Percentiles rank a stretch among this genome's conserved stretches.
Conservation (phyloP, 37 sponge, comb jelly and placozoan genomes). For the Axinella damicornis region DNA sequence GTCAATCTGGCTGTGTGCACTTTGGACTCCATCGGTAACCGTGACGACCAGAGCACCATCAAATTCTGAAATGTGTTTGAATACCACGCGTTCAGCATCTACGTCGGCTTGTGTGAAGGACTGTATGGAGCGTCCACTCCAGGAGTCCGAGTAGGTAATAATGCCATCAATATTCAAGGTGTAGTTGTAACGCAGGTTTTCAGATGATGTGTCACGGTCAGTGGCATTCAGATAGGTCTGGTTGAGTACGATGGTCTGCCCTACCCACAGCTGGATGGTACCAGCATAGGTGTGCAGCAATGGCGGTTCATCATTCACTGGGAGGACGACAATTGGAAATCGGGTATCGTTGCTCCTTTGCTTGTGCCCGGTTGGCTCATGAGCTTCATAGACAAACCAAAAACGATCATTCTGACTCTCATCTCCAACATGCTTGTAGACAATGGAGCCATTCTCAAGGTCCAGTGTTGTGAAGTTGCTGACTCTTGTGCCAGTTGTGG, state of each 20-base stretch:
- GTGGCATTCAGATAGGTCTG: conserved; percentile 13
- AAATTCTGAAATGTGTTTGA: background rate
- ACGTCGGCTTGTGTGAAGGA: conserved; percentile 68
- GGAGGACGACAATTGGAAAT: conserved; percentile 21
- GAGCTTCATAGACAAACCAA: conserved; percentile 23
- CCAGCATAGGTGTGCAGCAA: background rate
- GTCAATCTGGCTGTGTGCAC: background rate
- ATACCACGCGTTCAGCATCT: background rate
- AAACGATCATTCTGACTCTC: conserved; percentile 37
- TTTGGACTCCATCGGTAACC: conserved; percentile 31
- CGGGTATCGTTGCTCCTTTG: background rate
- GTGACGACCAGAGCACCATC: conserved; percentile 10
- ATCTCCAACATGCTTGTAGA: conserved; percentile 48
- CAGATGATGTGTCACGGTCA: conserved; percentile 48
- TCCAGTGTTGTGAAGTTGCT: conserved; percentile 34
- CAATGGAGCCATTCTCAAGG: conserved; percentile 18
- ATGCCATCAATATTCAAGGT: background rate
- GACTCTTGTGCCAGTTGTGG: background rate
- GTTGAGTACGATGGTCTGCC: conserved; percentile 21
- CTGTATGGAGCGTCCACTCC: background rate
- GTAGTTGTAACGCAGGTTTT: conserved; percentile 34
- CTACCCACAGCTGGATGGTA: conserved; percentile 35
- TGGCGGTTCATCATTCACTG: conserved; percentile 60
- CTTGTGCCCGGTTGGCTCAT: background rate
- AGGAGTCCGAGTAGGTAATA: conserved; percentile 17